Conservation (phyloP, 2,113 vertebrate genomes). For the Pelvicachromis taeniatus region DNA sequence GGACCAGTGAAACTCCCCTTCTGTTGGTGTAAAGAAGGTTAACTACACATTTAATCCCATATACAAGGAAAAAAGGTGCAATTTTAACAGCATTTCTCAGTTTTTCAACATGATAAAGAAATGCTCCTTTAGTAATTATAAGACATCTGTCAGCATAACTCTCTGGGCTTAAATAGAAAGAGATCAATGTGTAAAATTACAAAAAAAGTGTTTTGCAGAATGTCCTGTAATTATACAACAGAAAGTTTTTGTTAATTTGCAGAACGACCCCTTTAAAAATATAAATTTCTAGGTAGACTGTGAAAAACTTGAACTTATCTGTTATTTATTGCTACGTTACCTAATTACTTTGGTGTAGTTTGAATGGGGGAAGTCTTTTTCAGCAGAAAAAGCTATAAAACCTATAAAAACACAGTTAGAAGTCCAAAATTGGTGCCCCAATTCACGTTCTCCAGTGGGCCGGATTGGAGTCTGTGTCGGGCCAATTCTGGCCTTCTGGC, state of each 20-base stretch:
- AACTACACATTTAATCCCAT: neutral
- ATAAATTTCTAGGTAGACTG: neutral
- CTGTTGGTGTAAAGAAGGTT: neutral
- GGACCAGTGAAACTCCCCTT: neutral
- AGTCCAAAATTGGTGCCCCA: neutral
- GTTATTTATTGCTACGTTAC: neutral
- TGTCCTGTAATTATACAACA: neutral
- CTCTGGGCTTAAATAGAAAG: neutral
- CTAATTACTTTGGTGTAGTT: neutral
- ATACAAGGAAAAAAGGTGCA: neutral
- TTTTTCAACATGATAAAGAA: neutral
- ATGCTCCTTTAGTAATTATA: neutral
- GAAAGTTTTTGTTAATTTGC: rapidly evolving
- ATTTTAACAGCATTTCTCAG: neutral
- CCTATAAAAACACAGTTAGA: neutral
- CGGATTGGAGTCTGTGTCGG: rapidly evolving
- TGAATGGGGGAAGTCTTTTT: neutral
- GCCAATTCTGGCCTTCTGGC: neutral
- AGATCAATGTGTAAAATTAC: neutral
- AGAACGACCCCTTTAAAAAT: neutral
- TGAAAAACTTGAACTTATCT: neutral
- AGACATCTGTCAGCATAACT: neutral
- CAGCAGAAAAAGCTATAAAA: neutral
- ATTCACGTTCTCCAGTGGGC: neutral
- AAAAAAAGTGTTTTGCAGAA: neutral